phyloP scores from a whole-genome alignment of 2,797 vertebrate genomes.

The Pogonophryne albipinna region DNA sequence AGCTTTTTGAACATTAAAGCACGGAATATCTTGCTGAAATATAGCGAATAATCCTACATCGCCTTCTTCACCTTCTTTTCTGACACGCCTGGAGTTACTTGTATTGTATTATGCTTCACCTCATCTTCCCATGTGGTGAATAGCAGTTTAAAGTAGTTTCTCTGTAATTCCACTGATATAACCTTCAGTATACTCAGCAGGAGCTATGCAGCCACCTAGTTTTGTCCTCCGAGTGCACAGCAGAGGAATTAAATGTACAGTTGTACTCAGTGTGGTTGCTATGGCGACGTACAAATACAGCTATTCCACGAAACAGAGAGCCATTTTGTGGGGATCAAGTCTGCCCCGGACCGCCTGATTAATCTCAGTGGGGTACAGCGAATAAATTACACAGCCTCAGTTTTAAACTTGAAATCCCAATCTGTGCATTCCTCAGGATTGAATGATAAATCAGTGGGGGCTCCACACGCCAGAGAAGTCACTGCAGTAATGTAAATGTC shows the following conservation, averaged over 20 bases:
- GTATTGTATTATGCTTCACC: not conserved
- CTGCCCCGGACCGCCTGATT: conserved; percentile 33
- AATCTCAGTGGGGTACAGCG: conserved; percentile 36
- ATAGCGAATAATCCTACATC: not conserved
- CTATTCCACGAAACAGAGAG: not conserved
- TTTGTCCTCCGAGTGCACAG: not conserved
- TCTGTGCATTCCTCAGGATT: conserved; percentile 3
- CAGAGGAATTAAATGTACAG: not conserved
- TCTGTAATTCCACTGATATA: not conserved
- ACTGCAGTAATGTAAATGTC: conserved; percentile 7
- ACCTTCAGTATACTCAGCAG: conserved; percentile 1
- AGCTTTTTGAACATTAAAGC: too few species aligned
- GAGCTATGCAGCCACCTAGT: not conserved
- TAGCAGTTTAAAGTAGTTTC: not conserved
- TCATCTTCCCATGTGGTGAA: not conserved
- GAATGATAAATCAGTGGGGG: not conserved
- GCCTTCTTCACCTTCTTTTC: not conserved
- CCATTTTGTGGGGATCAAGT: conserved; percentile 14
- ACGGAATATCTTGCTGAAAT: not conserved
- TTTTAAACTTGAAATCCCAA: not conserved
- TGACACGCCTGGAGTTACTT: not conserved
- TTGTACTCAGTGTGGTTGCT: conserved; percentile 38
- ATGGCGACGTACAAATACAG: conserved; percentile 18
- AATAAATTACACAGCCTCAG: conserved; percentile 8
- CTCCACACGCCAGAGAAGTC: not conserved